Evolutionary conservation across 2,888 invertebrate genomes (phyloP).

Genomic region (Drosophila atripex): DNA sequence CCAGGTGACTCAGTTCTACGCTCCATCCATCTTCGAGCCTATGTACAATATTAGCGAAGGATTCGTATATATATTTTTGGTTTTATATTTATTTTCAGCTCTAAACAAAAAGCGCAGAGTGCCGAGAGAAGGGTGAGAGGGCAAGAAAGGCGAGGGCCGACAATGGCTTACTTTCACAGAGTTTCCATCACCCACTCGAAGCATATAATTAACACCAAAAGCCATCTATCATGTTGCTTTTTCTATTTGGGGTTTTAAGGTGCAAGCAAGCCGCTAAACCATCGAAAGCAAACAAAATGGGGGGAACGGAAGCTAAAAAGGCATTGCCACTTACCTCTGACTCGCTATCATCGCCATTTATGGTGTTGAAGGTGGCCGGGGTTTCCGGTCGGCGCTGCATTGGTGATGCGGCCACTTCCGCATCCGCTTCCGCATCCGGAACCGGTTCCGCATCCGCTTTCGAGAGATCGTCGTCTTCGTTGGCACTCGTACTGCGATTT

Average conservation of each 20-base stretch:
- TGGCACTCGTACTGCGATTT: conserved; percentile 65
- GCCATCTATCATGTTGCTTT: conserved; percentile 32
- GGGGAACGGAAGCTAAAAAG: conserved; percentile 2
- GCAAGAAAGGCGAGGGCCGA: conserved; percentile 74
- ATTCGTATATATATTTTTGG: background rate
- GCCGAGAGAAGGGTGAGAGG: conserved; percentile 13
- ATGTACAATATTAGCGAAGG: conserved; percentile 39
- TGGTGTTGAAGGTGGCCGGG: conserved; percentile 52
- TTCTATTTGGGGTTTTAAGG: background rate
- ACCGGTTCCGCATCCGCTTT: conserved; percentile 56
- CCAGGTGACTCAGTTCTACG: conserved; percentile 53
- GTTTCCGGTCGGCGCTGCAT: conserved; percentile 56
- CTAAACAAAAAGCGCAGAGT: conserved; percentile 39
- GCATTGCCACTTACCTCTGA: conserved; percentile 57
- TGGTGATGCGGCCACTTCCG: conserved; percentile 36
- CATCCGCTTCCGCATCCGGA: conserved; percentile 40
- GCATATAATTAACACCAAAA: conserved; percentile 58
- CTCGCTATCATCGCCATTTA: conserved; percentile 39
- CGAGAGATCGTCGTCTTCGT: conserved; percentile 72
- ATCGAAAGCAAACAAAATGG: conserved; percentile 17
- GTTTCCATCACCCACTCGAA: conserved; percentile 10
- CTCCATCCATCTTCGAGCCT: conserved; percentile 29
- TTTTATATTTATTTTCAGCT: conserved; percentile 1
- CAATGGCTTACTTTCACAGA: conserved; percentile 83
- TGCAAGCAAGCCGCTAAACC: conserved; percentile 36